phyloP scores from a whole-genome alignment of 2,888 invertebrate species.

The Chesias legatella region DNA sequence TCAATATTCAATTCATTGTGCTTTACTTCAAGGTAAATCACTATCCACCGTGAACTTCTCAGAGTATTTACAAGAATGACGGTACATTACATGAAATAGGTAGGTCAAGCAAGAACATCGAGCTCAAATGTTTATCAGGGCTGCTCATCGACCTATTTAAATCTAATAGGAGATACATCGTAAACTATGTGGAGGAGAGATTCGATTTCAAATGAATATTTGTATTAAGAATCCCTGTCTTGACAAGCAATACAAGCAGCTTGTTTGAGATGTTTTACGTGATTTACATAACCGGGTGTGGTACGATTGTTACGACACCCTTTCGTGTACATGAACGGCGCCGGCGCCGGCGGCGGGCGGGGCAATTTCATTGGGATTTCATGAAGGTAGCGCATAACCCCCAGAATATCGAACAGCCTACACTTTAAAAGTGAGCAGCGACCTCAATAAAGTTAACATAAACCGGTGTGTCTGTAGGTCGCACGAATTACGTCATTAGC shows the following conservation, averaged over 20 bases:
- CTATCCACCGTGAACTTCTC: constrained; percentile 8
- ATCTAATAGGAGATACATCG: not conserved
- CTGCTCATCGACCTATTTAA: constrained; percentile 17
- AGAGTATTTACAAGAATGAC: constrained; percentile 7
- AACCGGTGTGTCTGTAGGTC: constrained; percentile 62
- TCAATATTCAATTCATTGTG: constrained; percentile 47
- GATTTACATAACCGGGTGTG: too few species aligned
- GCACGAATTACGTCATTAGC: constrained; percentile 61
- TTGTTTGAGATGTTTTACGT: too few species aligned
- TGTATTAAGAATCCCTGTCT: too few species aligned
- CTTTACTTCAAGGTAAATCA: constrained; percentile 3
- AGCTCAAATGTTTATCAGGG: constrained; percentile 1
- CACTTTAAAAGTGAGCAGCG: constrained; percentile 1
- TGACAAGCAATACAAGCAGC: too few species aligned
- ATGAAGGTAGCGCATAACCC: not conserved
- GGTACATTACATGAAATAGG: constrained; percentile 5
- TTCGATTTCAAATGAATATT: too few species aligned
- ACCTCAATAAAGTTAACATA: constrained; percentile 31
- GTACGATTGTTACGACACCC: too few species aligned
- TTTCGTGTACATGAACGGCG: too few species aligned
- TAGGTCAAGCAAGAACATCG: constrained; percentile 6
- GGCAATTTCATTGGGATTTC: not conserved
- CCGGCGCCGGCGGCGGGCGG: too few species aligned
- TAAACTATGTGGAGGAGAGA: too few species aligned
- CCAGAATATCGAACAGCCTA: constrained; percentile 3